Conservation (phyloP, 2,797 vertebrate genomes). For the Zenarchopterus dispar region DNA sequence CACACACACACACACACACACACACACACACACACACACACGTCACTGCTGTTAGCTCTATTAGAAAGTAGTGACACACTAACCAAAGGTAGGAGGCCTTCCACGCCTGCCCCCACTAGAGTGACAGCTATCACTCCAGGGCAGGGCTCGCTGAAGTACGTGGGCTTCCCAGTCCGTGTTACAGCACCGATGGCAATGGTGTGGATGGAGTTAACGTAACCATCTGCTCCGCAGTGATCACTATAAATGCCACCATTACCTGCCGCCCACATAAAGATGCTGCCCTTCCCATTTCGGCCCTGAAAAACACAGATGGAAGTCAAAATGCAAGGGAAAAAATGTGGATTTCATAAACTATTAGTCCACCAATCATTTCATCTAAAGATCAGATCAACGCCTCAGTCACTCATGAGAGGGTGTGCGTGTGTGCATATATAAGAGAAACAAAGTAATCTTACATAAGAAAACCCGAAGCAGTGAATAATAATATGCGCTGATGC, state of each 20-base stretch:
- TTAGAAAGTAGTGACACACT: conserved; percentile 56
- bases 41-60: conserved; percentile 58
- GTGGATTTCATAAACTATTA: conserved; percentile 4
- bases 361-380: too few species aligned
- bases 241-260: conserved; percentile 67
- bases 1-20: conserved; percentile 40
- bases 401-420: too few species aligned
- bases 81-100: conserved; percentile 66
- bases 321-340: conserved; percentile 9
- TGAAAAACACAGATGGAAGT: conserved; percentile 46
- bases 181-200: conserved; percentile 67
- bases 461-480: too few species aligned
- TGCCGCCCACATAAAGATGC: conserved; percentile 76
- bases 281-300: conserved; percentile 74
- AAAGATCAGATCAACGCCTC: too few species aligned
- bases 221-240: conserved; percentile 77
- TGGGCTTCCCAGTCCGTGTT: conserved; percentile 66
- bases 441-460: too few species aligned
- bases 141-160: conserved; percentile 74
- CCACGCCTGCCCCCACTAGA: conserved; percentile 61
- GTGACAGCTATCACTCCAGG: conserved; percentile 76
- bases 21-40: conserved; percentile 18
- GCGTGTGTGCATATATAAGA: too few species aligned
- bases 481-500: too few species aligned
- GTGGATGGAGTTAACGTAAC: conserved; percentile 74